Conservation (phyloP, 2,113 vertebrate species). For the Brachypodius melanocephalos region DNA sequence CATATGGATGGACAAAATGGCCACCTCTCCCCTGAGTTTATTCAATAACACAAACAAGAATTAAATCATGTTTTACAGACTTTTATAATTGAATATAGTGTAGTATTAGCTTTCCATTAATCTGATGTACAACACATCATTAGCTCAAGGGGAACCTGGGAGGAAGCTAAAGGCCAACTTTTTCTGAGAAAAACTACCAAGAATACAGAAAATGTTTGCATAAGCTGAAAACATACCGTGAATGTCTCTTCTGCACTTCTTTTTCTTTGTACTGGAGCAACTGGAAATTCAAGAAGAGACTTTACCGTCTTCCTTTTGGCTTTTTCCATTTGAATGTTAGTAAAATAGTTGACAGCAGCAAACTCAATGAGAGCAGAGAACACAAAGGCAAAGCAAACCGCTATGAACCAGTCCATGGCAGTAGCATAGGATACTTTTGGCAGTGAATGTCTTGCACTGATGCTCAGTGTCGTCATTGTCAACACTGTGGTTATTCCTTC, state of each 20-base stretch:
- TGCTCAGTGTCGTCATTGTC: conserved; percentile 97
- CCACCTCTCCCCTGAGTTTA: background rate
- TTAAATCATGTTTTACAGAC: background rate
- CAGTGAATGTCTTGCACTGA: conserved; percentile 96
- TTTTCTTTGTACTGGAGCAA: conserved; percentile 74
- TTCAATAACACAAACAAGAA: background rate
- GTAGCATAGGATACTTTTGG: conserved; percentile 99
- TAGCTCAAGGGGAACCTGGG: background rate
- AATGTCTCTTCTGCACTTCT: conserved; percentile 78
- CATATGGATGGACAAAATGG: background rate
- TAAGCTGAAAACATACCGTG: conserved; percentile 74
- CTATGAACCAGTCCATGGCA: conserved; percentile 99
- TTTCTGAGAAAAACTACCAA: background rate
- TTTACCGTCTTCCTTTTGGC: conserved; percentile 88
- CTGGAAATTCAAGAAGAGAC: conserved; percentile 77
- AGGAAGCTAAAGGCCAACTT: background rate
- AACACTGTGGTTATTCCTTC: conserved; percentile 97
- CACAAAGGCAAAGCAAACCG: conserved; percentile 97
- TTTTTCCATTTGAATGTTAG: conserved; percentile 87
- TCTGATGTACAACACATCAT: background rate
- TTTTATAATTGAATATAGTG: background rate
- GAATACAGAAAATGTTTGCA: background rate
- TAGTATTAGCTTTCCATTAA: background rate
- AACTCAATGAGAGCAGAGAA: conserved; percentile 99
- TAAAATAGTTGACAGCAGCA: conserved; percentile 98